Evolutionary conservation across 1,140 invertebrate genomes (phyloP).

Genomic region (Bombyx mori): ASM3026992v2 NC_085124.1:9763001-9763500

Average conservation of each 20-base stretch:
- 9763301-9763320: conserved; percentile 14
- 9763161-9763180: not conserved
- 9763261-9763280: not conserved
- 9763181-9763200: conserved; percentile 7
- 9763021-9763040: too few species aligned
- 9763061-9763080: too few species aligned
- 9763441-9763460: conserved; percentile 11
- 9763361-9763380: conserved; percentile 16
- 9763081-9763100: too few species aligned
- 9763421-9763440: conserved; percentile 9
- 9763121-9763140: too few species aligned
- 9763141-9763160: conserved; percentile 3
- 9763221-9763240: conserved; percentile 12
- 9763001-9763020: too few species aligned
- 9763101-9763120: too few species aligned
- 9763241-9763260: conserved; percentile 6
- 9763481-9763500: conserved; percentile 14
- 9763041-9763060: too few species aligned
- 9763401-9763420: conserved; percentile 11
- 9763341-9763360: conserved; percentile 13
- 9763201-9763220: conserved; percentile 10
- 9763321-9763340: conserved; percentile 10
- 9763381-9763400: conserved; percentile 10
- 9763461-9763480: conserved; percentile 19
- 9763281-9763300: not conserved